Base-by-base conservation (phyloP, 2,888 invertebrate genomes). In the Melanargia galathea region DNA sequence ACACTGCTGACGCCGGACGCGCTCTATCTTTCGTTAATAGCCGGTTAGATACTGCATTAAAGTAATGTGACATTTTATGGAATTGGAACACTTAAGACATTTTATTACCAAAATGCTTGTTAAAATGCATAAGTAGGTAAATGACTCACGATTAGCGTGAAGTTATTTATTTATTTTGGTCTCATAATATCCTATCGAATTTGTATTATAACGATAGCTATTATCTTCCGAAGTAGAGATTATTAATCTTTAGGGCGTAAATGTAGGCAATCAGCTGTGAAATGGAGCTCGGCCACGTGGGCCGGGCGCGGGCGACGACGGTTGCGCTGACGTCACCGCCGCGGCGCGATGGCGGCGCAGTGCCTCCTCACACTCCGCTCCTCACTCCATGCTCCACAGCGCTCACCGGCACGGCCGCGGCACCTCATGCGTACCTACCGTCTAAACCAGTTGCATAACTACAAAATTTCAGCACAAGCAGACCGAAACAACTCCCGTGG, bases 1-100 rank as follows among this genome's bases (percentile, higher is more conserved):
- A 92, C 91, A 89, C 90, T 90, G 91, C 91, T 90, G 90, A 88
- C 86, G 82, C 83, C 78, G 77, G 75, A 81, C 84, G 84, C 83
- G 81, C 80, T 83, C 80, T 90, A 87, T 87, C 84, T 80, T 74
- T 79, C 73, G 71, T 74, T 80, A 77, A 73, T 80, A 77, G 58
- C 26, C 48, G 48, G 57, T 56, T 60, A 35, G 59, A 62, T 62
- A 62, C 33, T 33, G 46, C 43, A 57, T 49, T 51, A 38, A 46
- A 22, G 46, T 57, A 24, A 64, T 58, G 43, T 24, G 5, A 38
- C 16, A 38, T 24, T 22, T 52, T 13, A 52, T 52, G 18, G 52
- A 20, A 52, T 52, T 48, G 8, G 30, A 49, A 26, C 49, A 49
- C 49, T 30, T 49, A 2, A 16, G 49, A 48, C 30, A 49, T n/a